Percentiles rank a stretch among this genome's conserved stretches.
Evolutionary conservation across 2,113 vertebrate species (phyloP).

Genomic region (Prinia subflava): DNA sequence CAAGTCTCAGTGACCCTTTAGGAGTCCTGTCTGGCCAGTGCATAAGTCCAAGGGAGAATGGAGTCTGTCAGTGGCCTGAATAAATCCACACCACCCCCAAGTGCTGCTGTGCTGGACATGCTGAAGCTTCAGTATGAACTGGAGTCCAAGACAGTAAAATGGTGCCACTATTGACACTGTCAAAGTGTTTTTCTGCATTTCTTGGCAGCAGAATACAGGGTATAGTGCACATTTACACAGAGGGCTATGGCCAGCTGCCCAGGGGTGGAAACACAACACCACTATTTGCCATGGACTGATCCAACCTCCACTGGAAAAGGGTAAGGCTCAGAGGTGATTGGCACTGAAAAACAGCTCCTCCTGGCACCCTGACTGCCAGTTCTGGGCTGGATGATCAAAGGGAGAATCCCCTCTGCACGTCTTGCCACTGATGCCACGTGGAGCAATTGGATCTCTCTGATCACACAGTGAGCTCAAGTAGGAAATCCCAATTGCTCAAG

Average conservation of each 20-base stretch:
- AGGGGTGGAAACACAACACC: not conserved
- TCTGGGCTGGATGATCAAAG: not conserved
- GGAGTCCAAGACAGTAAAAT: not conserved
- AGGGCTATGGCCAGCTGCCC: not conserved
- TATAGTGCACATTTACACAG: fast-evolving
- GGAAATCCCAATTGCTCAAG: not conserved
- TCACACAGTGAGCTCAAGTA: not conserved
- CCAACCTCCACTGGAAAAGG: not conserved
- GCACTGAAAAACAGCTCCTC: not conserved
- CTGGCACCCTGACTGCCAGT: not conserved
- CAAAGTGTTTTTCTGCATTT: not conserved
- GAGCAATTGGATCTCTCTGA: not conserved
- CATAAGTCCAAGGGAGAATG: not conserved
- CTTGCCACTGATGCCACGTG: not conserved
- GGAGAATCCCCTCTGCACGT: not conserved
- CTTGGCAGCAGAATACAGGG: not conserved
- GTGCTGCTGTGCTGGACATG: not conserved
- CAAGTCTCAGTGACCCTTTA: fast-evolving
- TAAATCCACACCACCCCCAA: not conserved
- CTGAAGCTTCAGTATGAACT: not conserved
- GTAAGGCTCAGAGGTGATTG: not conserved
- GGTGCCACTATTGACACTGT: not conserved
- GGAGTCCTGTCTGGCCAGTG: not conserved
- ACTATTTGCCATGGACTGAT: not conserved
- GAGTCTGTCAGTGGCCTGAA: not conserved